Base-by-base conservation (phyloP, 1,140 invertebrate genomes). In the Amphibalanus amphitrite region DNA sequence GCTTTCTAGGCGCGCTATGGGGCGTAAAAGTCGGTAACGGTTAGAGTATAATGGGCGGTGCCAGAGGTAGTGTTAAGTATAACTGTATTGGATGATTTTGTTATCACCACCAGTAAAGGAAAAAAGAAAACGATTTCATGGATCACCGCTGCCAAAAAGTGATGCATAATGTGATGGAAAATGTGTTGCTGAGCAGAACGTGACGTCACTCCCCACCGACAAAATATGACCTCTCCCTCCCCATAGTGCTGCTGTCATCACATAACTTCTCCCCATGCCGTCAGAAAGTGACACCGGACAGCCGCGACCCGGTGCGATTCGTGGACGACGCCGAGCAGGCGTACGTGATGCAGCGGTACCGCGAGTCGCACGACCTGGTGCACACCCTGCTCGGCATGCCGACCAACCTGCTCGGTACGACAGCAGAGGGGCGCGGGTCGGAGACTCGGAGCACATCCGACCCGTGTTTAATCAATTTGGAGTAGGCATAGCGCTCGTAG, bases 291-390 rank as follows among this genome's bases (percentile, higher is more conserved):
- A 92, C 90, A 25, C 93, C 96, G 6, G 95, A 99, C 83, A 89
- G 90, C 47, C 84, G 97, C 75, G 81, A 88, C 73, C 83, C 87
- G 40, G 95, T 98, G 0, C 88, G 90, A 76, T 99, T 97, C 82
- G 85, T 99, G 33, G 87, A 94, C 77, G 91, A 99, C 81, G 80
- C 88, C 8, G 88, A 97, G 73, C 80, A 97, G 70, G 92, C 93
- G 28, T 99, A 98, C 82, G 88, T 98, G 3, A 96, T 98, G 89
- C 92, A 95, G 81, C 83, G 97, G 67, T 98, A 98, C 80, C 86
- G 97, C 74, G 95, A 99, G 82, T 88, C 90, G 26, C 97, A 99
- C 80, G 97, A 99, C 82, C 84, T 99, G 70, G 87, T 93, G 73
- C 96, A 99, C 81, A 88, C 94, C 0, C 80, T 92, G 13, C 83